Conservation (phyloP, 1,140 invertebrate species). For the Lepidurus apus region DNA sequence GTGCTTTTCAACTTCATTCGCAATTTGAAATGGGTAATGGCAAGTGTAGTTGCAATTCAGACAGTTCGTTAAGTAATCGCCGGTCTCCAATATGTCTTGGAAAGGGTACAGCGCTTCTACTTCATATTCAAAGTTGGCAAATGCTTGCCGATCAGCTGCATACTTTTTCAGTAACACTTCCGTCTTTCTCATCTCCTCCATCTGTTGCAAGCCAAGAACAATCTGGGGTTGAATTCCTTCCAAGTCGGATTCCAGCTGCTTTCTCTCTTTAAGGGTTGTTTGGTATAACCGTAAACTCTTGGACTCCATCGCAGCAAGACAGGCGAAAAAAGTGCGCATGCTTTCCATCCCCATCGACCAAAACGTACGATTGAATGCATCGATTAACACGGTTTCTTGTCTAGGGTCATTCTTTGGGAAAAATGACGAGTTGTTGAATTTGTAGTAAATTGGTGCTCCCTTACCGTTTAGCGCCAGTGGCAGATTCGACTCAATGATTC, state of each 20-base stretch:
- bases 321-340: not conserved
- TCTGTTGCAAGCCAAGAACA: not conserved
- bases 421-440: constrained; percentile 31
- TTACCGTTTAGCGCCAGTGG: not conserved
- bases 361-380: not conserved
- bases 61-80: not conserved
- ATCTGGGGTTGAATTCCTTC: constrained; percentile 17
- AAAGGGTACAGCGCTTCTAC: not conserved
- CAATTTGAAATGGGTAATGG: not conserved
- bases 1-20: not conserved
- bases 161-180: not conserved
- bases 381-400: not conserved
- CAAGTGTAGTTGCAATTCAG: not conserved
- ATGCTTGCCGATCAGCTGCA: not conserved
- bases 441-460: not conserved
- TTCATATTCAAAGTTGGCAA: not conserved
- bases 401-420: not conserved
- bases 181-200: not conserved
- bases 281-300: not conserved
- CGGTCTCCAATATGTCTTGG: not conserved
- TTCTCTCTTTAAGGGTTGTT: not conserved
- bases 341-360: constrained; percentile 16
- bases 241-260: constrained; percentile 3
- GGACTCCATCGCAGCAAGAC: not conserved
- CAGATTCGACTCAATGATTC: not conserved